Evolutionary conservation across 1,140 invertebrate species (phyloP), one percentile per base, ranked within the genome.

Genomic region (Propsilocerus akamusi): DNA sequence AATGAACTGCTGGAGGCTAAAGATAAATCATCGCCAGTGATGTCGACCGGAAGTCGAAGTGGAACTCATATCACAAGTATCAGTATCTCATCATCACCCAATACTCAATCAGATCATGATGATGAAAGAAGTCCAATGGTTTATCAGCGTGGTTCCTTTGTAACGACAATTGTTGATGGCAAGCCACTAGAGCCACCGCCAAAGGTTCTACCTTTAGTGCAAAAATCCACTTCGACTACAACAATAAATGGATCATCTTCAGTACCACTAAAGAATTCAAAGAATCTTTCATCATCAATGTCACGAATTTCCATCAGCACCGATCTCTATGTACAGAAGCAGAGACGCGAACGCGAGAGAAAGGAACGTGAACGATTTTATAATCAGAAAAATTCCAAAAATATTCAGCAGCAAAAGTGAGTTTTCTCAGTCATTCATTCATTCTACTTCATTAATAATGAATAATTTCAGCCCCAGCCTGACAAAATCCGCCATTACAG

Each of bases 1-100:
- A 68, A 73, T 0, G 80, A 85, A 56, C 65, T 83, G 2, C 64
- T 83, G 4, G 59, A 59, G 62, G 37, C 6, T 8, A 41, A 41
- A 41, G 8, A 4, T 8, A 4, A 8, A 41, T 23, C 22, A 47
- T 47, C 46, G 25, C 25, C 10, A 22, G 8, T 12, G 25, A 26
- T 47, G 49, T 17, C 53, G 23, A 3, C 49, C 23, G 10, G 51
- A 48, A 5, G 7, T 22, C 7, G 7, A 3, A 56, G 48, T 47
- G 59, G 32, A 47, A 59, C 48, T 10, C 63, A 65, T 41, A 59
- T 65, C 26, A 65, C 63, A 25, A 65, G 63, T 55, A 65, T 65
- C 4, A 65, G 60, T 37, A 65, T 65, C 25, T 63, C 63, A 8
- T 65, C 63, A 17, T 58, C 60, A 1, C 59, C 60, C 1, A 26